A percentile compares a stretch with the other conserved stretches of the same genome.
These are phyloP conservation scores for Oplegnathus fasciatus DNA, from an alignment of 2,113 vertebrate species.

Conservation along the genomic window DNA sequence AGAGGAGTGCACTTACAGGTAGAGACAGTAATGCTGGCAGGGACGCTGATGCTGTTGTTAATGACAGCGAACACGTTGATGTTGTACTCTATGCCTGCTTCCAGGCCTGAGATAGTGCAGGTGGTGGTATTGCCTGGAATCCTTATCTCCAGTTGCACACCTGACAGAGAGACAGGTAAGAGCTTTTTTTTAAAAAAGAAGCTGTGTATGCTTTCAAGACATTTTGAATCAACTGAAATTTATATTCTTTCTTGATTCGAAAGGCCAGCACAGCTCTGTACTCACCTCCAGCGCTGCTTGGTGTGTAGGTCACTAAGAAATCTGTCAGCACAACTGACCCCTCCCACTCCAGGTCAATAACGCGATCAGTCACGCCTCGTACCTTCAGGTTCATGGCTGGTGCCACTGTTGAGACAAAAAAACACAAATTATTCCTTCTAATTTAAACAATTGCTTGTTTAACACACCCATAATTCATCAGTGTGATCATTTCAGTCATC, in stretches of 20 bases:
- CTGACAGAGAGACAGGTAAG: constrained; percentile 53
- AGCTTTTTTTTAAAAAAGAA: constrained; percentile 1
- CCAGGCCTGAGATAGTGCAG: constrained; percentile 89
- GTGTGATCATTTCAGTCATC: too few species aligned
- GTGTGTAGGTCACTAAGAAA: constrained; percentile 92
- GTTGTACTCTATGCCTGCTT: constrained; percentile 94
- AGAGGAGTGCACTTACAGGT: constrained; percentile 90
- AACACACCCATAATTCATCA: too few species aligned
- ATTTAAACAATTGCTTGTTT: background rate
- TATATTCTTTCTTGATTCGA: background rate
- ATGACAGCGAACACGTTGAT: constrained; percentile 94
- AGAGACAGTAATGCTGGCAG: constrained; percentile 88
- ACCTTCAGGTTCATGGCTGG: constrained; percentile 91
- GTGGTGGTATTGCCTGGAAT: constrained; percentile 91
- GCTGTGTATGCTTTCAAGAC: background rate
- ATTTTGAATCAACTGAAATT: background rate
- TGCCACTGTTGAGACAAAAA: constrained; percentile 85
- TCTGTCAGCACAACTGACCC: constrained; percentile 90
- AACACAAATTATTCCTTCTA: background rate
- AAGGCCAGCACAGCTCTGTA: background rate
- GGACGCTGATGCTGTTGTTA: constrained; percentile 90
- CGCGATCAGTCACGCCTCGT: constrained; percentile 88
- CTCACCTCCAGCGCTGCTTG: constrained; percentile 84
- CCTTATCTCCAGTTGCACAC: constrained; percentile 90
- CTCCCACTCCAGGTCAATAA: constrained; percentile 93